These are phyloP conservation scores for Centruroides sculpturatus DNA, from an alignment of 1,140 invertebrate genomes.

Conservation along the genomic window DNA sequence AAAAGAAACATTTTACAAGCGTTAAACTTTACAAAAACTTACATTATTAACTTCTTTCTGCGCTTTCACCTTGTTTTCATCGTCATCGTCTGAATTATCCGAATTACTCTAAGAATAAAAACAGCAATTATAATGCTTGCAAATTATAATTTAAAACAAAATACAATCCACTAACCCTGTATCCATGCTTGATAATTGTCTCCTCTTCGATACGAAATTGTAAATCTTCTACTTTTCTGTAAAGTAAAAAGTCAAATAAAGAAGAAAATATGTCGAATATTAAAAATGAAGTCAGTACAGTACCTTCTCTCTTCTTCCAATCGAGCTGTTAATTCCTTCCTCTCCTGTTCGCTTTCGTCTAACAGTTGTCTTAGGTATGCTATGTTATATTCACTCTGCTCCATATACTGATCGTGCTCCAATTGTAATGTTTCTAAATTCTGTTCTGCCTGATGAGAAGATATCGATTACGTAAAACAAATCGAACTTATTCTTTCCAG, in stretches of 20 bases:
- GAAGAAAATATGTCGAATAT: neutral
- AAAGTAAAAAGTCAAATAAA: constrained; percentile 1
- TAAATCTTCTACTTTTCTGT: constrained; percentile 71
- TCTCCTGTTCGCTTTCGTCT: constrained; percentile 45
- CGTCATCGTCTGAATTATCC: too few species aligned
- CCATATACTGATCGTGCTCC: constrained; percentile 19
- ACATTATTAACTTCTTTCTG: too few species aligned
- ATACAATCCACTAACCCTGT: constrained; percentile 44
- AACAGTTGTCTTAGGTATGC: constrained; percentile 29
- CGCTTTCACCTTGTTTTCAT: too few species aligned
- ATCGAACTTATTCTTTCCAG: too few species aligned
- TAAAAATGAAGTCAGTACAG: neutral
- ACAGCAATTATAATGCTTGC: too few species aligned
- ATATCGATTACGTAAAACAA: too few species aligned
- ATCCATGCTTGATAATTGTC: constrained; percentile 54
- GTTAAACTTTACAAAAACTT: too few species aligned
- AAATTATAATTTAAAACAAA: too few species aligned
- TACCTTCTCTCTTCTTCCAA: constrained; percentile 62
- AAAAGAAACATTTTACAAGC: too few species aligned
- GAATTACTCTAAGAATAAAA: too few species aligned
- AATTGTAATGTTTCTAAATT: neutral
- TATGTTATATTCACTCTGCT: constrained; percentile 38
- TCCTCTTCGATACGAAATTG: constrained; percentile 83
- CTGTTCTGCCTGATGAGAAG: too few species aligned
- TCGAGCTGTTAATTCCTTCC: constrained; percentile 44